Evolutionary conservation across 2,113 vertebrate genomes (phyloP), one percentile per base, ranked within the genome.

Genomic region (Ondatra zibethicus): DNA sequence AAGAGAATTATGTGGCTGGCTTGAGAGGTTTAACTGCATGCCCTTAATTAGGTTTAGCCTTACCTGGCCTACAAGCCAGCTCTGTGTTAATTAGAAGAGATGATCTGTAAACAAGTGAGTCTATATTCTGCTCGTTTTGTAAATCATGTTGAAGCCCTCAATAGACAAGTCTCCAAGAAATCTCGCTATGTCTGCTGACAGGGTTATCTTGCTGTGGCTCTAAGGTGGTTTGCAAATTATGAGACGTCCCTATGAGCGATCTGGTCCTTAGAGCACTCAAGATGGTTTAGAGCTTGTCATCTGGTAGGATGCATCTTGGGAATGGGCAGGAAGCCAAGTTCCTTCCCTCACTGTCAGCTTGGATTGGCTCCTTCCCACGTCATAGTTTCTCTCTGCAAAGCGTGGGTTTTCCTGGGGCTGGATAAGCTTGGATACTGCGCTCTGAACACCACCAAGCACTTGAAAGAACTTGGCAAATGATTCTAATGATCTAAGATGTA

Each of bases 21-120:
- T 78, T 96, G 81, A 91, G 72, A 92, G 77, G 66, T 95, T 96
- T 97, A 93, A 93, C 72, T 77, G 73, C 85, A 85, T 58, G 52
- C 68, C 80, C 65, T 96, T 96, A 96, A 97, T 94, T 97, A 95
- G 90, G 85, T 95, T 91, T 90, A 78, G 65, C 52, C n/a, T 92
- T 93, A 88, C 89, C 61, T 91, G 75, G 86, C 65, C 72, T 10
- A 31, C 91, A 89, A 81, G 77, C 81, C 86, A 73, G 91, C 63
- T 96, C 84, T 92, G 88, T 52, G 70, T 92, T 96, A 93, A 95
- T 84, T 94, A 73, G 66, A 97, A 93, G 93, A 93, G 76, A 82
- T 91, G 84, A 96, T 94, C 87, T 93, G 88, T 88, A 94, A 97
- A 95, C 85, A 95, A 95, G 72, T 70, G 75, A 93, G 88, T 77